These are phyloP conservation scores for Myocastor coypus DNA, from an alignment of 2,113 vertebrate species.

Conservation along the genomic window DNA sequence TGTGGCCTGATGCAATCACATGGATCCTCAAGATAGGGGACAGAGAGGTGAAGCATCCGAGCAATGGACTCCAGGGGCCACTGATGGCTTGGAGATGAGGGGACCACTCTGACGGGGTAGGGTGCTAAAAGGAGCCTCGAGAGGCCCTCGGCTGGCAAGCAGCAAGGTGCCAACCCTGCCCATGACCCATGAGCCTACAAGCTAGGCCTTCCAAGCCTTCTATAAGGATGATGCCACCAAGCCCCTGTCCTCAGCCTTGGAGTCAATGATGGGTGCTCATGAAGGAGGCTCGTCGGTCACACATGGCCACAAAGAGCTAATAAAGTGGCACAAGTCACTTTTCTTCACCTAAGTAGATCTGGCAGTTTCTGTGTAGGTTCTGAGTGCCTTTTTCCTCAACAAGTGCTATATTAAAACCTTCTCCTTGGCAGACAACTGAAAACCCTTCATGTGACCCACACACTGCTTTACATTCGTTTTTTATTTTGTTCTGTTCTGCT, in stretches of 20 bases:
- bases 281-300: conserved; percentile 1
- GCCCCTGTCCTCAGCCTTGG: background rate
- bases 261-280: background rate
- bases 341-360: conserved; percentile 20
- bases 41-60: background rate
- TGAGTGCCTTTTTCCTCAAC: background rate
- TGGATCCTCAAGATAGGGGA: background rate
- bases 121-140: background rate
- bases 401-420: conserved; percentile 8
- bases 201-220: background rate
- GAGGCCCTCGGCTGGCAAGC: background rate
- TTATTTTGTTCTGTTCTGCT: background rate
- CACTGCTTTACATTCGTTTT: background rate
- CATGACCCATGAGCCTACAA: background rate
- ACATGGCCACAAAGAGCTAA: conserved; percentile 23
- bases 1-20: background rate
- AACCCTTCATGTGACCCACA: background rate
- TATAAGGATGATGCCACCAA: background rate
- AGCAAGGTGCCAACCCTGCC: background rate
- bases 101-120: background rate
- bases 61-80: background rate
- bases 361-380: conserved; percentile 60
- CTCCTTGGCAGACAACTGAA: conserved; percentile 42
- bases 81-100: background rate
- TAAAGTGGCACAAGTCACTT: conserved; percentile 26